Percentiles rank a stretch among this genome's conserved stretches.
phyloP scores from a whole-genome alignment of 2,113 vertebrate species.

The Monopterus albus region DNA sequence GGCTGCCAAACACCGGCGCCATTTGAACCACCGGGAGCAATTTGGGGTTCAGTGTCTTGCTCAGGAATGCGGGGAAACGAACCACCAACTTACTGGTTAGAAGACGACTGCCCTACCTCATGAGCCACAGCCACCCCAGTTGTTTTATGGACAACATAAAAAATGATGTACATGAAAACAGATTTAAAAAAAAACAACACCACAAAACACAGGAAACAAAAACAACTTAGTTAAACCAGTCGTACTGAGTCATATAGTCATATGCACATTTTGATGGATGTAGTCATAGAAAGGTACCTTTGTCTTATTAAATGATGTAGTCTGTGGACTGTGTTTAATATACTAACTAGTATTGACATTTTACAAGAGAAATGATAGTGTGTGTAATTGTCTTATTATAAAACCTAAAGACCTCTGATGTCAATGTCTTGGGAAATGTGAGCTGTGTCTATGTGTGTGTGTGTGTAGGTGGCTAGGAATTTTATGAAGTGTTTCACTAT shows the following conservation, averaged over 20 bases:
- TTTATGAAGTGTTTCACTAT: slow-evolving; percentile 1
- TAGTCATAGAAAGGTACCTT: slow-evolving; percentile 3
- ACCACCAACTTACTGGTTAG: too few species aligned
- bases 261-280: background rate
- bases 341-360: slow-evolving; percentile 1
- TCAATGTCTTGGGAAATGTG: slow-evolving; percentile 1
- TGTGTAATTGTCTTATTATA: slow-evolving; percentile 27
- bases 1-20: too few species aligned
- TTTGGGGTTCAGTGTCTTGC: too few species aligned
- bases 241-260: background rate
- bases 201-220: too few species aligned
- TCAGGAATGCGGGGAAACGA: too few species aligned
- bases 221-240: background rate
- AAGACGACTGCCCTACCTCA: too few species aligned
- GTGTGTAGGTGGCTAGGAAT: background rate
- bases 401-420: background rate
- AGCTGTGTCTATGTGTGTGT: background rate
- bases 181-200: too few species aligned
- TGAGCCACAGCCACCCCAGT: too few species aligned
- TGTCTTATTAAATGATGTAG: slow-evolving; percentile 4
- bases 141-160: too few species aligned
- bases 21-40: too few species aligned
- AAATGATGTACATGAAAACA: too few species aligned
- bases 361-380: slow-evolving; percentile 18
- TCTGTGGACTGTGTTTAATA: slow-evolving; percentile 13